Evolutionary conservation across 2,113 vertebrate genomes (phyloP), one percentile per base, ranked within the genome.

Genomic region (Perca fluviatilis): DNA sequence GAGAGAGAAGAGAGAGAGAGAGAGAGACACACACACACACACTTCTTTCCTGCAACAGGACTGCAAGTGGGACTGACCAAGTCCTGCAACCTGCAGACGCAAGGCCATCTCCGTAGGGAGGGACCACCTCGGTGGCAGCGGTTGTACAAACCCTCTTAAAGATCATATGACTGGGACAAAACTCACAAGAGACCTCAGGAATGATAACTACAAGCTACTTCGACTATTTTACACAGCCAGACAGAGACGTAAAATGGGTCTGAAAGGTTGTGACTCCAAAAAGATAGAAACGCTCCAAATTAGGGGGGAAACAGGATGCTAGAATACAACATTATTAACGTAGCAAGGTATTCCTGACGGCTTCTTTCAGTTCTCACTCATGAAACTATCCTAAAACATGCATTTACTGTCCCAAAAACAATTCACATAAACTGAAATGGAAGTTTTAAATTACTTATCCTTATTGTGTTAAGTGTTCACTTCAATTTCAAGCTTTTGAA

Each of bases 111-210:
- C 83, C 53, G 9, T 36, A 7, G 63, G 60, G 74, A 77, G 47
- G 54, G 79, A 82, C 79, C 86, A 71, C 85, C 83, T 69, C 56
- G 10, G 86, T 69, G 84, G 62, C 74, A 68, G 49, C 68, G 80
- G 77, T 50, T 13, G 11, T 6, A 69, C 84, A 85, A 88, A 84
- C 58, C 2, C 54, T 70, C 72, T 54, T 65, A 50, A 70, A 81
- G 86, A 82, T 88, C 85, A 74, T 23, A 85, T 73, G 77, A 78
- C 83, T 3, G 58, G 51, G 70, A 67, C 47, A 54, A 77, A 80
- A 76, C 73, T 81, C 88, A 85, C 82, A 66, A 53, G 87, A 87
- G 77, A 79, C 80, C 83, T 79, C 74, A 84, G 85, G 88, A 80
- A 89, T 84, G 88, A 82, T 68, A 87, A 84, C 82, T 74, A 78